Evolutionary conservation across 2,888 invertebrate genomes (phyloP).

Genomic region (Marasmarcha lunaedactyla): DNA sequence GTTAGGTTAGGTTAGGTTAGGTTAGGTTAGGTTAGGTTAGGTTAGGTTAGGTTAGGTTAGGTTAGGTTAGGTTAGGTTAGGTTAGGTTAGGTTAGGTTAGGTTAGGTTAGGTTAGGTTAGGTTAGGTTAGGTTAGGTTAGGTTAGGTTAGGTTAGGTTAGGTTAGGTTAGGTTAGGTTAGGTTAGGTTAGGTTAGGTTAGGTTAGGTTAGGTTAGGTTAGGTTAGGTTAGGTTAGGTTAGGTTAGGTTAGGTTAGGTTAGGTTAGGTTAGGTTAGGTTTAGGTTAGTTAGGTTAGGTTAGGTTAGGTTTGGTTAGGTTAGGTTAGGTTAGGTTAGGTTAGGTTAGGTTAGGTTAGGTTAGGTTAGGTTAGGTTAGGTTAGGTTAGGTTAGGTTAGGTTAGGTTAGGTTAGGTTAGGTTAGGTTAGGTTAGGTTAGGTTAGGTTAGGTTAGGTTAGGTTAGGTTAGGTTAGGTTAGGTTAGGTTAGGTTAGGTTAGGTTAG

Average conservation of each 20-base stretch:
- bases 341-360: slow-evolving; percentile 11
- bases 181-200: slow-evolving; percentile 18
- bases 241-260: slow-evolving; percentile 16
- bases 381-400: slow-evolving; percentile 14
- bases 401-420: slow-evolving; percentile 14
- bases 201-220: slow-evolving; percentile 19
- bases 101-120: slow-evolving; percentile 13
- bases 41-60: slow-evolving; percentile 15
- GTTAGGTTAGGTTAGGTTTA: slow-evolving; percentile 16
- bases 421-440: slow-evolving; percentile 14
- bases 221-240: slow-evolving; percentile 15
- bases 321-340: slow-evolving; percentile 14
- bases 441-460: slow-evolving; percentile 7
- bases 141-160: slow-evolving; percentile 11
- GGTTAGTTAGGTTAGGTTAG: slow-evolving; percentile 11
- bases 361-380: slow-evolving; percentile 14
- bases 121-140: slow-evolving; percentile 10
- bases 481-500: slow-evolving; percentile 10
- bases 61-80: slow-evolving; percentile 16
- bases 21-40: slow-evolving; percentile 18
- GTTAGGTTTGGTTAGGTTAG: slow-evolving; percentile 14
- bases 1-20: slow-evolving; percentile 18
- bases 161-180: slow-evolving; percentile 9
- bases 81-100: slow-evolving; percentile 15
- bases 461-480: slow-evolving; percentile 2